phyloP scores from a whole-genome alignment of 2,113 vertebrate genomes.

The Otus sunia region DNA sequence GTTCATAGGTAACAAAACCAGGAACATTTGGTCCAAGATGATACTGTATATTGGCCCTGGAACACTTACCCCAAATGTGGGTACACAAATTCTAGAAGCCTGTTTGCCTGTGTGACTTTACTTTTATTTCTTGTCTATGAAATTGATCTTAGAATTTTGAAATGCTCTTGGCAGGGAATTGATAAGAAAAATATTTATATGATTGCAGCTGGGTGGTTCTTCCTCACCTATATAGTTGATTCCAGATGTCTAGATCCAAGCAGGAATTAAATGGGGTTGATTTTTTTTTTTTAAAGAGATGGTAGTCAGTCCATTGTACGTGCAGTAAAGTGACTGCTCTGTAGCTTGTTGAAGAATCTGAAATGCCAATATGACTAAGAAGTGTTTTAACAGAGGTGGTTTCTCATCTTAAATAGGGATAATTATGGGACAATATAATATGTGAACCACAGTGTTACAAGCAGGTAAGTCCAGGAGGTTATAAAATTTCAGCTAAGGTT shows the following conservation, averaged over 20 bases:
- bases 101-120: background rate
- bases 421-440: background rate
- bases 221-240: background rate
- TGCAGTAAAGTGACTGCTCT: background rate
- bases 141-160: conserved; percentile 2
- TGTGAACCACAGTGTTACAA: background rate
- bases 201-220: conserved; percentile 11
- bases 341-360: background rate
- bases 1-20: background rate
- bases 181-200: conserved; percentile 37
- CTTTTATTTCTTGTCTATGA: conserved; percentile 5
- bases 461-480: background rate
- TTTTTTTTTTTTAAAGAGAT: background rate
- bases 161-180: conserved; percentile 8
- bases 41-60: background rate
- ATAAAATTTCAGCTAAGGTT: background rate
- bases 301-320: background rate
- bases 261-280: background rate
- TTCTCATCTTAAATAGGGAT: background rate
- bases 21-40: background rate
- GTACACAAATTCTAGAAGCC: background rate
- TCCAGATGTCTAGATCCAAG: conserved; percentile 13
- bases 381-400: background rate
- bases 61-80: background rate
- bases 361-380: background rate